These are phyloP conservation scores for Drosophila borealis DNA, from an alignment of 2,888 invertebrate genomes.

Conservation along the genomic window DNA sequence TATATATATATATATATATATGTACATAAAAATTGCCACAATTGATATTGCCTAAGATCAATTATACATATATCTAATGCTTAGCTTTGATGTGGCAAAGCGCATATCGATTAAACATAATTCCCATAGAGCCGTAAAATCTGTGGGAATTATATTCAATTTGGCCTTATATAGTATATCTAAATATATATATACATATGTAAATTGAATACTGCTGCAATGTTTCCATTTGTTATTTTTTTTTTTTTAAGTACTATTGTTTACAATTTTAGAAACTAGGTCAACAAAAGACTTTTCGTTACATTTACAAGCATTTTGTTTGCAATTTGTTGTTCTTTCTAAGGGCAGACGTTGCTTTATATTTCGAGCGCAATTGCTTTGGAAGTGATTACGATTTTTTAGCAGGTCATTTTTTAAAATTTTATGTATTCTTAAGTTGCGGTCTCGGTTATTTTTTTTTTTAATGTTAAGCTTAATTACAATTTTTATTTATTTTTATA, in stretches of 20 bases:
- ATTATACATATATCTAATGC: conserved; percentile 16
- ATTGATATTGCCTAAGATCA: conserved; percentile 38
- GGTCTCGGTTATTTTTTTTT: not conserved
- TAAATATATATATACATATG: not conserved
- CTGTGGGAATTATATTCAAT: not conserved
- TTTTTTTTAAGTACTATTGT: conserved; percentile 21
- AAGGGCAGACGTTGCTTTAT: conserved; percentile 2
- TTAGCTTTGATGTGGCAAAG: conserved; percentile 55
- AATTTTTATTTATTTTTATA: not conserved
- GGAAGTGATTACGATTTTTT: conserved; percentile 30
- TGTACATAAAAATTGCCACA: conserved; percentile 31
- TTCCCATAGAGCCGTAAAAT: not conserved
- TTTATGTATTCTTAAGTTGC: not conserved
- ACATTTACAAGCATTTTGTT: conserved; percentile 36
- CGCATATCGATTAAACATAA: conserved; percentile 26
- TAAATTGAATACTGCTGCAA: not conserved
- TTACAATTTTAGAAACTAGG: conserved; percentile 44
- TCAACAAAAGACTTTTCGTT: conserved; percentile 37
- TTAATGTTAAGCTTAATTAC: not conserved
- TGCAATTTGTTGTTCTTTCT: conserved; percentile 4
- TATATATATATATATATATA: conserved; percentile 1
- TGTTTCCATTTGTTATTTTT: conserved; percentile 1
- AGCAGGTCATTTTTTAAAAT: conserved; percentile 28
- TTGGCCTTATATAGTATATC: not conserved
- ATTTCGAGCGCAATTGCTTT: conserved; percentile 11